These are phyloP conservation scores for Tetheella fluctuosa DNA, from an alignment of 2,888 invertebrate species.

Conservation along the genomic window DNA sequence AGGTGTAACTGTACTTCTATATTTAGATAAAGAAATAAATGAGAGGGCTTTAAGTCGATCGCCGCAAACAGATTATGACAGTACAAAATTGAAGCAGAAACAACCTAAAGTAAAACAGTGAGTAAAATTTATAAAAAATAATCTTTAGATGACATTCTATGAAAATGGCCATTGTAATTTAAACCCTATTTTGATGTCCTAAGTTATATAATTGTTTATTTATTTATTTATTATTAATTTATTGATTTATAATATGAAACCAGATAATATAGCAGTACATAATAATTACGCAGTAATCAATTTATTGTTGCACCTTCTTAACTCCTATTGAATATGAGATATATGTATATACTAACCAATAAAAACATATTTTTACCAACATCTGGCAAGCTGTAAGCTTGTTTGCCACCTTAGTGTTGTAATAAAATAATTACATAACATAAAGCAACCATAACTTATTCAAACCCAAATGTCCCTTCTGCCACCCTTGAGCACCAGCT, in stretches of 20 bases:
- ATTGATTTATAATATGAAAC: slow-evolving; percentile 5
- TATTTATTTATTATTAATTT: no score
- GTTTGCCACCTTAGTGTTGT: no score
- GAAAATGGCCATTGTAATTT: neutral
- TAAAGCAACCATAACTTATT: no score
- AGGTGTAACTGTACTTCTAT: slow-evolving; percentile 90
- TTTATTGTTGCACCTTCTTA: neutral
- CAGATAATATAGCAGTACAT: neutral
- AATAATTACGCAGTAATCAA: neutral
- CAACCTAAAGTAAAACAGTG: slow-evolving; percentile 82
- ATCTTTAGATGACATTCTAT: neutral
- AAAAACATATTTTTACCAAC: no score
- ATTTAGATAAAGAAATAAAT: slow-evolving; percentile 91
- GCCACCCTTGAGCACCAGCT: no score
- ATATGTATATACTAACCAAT: neutral
- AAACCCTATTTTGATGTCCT: neutral
- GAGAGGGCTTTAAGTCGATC: slow-evolving; percentile 84
- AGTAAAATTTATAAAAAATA: slow-evolving; percentile 38
- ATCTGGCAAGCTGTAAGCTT: no score
- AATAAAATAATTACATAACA: no score
- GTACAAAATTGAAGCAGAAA: slow-evolving; percentile 70
- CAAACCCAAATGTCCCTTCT: no score
- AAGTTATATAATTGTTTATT: neutral
- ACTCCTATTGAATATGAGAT: neutral
- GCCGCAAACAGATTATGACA: slow-evolving; percentile 76